These are phyloP conservation scores for Sitobion miscanthi DNA, from an alignment of 1,140 invertebrate species.

Conservation along the genomic window DNA sequence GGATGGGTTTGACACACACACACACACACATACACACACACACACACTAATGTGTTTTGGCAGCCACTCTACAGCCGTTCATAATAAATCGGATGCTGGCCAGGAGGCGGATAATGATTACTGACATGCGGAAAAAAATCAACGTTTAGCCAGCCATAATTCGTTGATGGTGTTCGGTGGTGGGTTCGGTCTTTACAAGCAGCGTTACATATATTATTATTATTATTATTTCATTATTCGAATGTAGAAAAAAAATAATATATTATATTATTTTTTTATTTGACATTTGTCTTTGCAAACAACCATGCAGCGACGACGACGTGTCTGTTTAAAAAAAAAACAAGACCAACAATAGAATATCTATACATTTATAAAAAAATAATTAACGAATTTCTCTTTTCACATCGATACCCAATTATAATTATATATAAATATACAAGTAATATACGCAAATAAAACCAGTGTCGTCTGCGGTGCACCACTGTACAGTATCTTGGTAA, in stretches of 20 bases:
- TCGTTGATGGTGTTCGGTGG: neutral
- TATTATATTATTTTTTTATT: neutral
- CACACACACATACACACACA: neutral
- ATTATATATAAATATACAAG: neutral
- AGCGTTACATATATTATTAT: neutral
- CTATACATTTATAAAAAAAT: neutral
- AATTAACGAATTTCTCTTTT: conserved; percentile 46
- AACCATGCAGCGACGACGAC: neutral
- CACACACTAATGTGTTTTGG: neutral
- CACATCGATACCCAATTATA: neutral
- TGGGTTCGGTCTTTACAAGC: neutral
- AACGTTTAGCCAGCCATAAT: conserved; percentile 16
- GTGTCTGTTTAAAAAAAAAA: neutral
- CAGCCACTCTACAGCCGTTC: neutral
- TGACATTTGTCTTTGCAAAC: neutral
- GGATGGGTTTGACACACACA: neutral
- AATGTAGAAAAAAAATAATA: neutral
- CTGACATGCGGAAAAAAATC: conserved; percentile 15
- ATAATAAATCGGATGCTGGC: conserved; percentile 32
- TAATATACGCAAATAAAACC: neutral
- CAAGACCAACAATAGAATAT: neutral
- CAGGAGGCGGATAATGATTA: neutral
- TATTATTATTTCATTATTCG: neutral
- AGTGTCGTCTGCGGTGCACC: neutral
- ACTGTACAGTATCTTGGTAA: neutral